These are phyloP conservation scores for Trogon melanurus DNA, from an alignment of 2,113 vertebrate species.

Conservation along the genomic window DNA sequence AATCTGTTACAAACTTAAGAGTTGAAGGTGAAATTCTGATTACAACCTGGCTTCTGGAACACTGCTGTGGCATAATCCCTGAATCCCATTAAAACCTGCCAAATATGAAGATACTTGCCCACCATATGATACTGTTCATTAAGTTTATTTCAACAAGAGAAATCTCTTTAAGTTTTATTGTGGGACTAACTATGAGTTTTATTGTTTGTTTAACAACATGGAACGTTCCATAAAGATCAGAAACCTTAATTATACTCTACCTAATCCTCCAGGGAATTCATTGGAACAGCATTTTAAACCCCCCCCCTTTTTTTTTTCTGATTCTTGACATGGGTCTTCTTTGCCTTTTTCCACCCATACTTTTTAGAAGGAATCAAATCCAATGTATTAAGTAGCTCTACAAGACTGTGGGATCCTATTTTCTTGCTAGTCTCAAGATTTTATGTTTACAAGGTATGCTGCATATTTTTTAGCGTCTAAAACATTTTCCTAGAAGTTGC, in stretches of 20 bases:
- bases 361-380: background rate
- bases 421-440: background rate
- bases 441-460: background rate
- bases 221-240: constrained; percentile 35
- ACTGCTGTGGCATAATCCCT: background rate
- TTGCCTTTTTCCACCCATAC: background rate
- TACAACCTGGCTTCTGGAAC: background rate
- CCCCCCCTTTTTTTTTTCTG: background rate
- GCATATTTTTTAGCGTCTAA: background rate
- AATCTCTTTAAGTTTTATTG: constrained; percentile 18
- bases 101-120: constrained; percentile 14
- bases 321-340: background rate
- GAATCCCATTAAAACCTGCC: background rate
- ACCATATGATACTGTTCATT: constrained; percentile 4
- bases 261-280: background rate
- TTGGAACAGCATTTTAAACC: background rate
- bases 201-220: constrained; percentile 57
- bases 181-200: constrained; percentile 45
- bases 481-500: background rate
- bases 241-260: background rate
- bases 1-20: background rate
- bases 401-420: background rate
- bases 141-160: constrained; percentile 39
- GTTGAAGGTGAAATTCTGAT: constrained; percentile 8
- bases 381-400: background rate